phyloP scores from a whole-genome alignment of 1,140 invertebrate genomes.

The Cephus cinctus region DNA sequence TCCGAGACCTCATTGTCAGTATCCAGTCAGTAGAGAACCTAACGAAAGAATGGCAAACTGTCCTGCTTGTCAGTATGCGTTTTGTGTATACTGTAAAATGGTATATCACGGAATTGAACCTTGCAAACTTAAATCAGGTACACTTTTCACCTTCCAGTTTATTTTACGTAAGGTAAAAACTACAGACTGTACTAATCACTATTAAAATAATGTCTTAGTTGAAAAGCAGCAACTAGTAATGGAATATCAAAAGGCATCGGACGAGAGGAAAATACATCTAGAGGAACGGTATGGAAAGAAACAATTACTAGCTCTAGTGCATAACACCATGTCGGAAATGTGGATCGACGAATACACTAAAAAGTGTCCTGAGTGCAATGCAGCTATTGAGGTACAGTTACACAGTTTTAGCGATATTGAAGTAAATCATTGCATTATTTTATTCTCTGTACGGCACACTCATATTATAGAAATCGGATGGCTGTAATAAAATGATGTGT shows the following conservation, averaged over 20 bases:
- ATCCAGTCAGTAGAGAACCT: constrained; percentile 60
- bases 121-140: constrained; percentile 59
- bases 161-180: constrained; percentile 3
- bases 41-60: constrained; percentile 62
- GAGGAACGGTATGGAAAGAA: constrained; percentile 63
- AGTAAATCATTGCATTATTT: too few relatives aligned
- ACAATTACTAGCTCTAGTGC: constrained; percentile 57
- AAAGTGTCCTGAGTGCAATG: constrained; percentile 64
- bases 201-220: too few relatives aligned
- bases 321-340: constrained; percentile 58
- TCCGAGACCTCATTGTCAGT: constrained; percentile 62
- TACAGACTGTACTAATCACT: constrained; percentile 14
- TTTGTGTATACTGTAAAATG: constrained; percentile 66
- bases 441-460: too few relatives aligned
- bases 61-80: constrained; percentile 62
- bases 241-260: constrained; percentile 56
- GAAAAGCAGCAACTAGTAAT: constrained; percentile 56
- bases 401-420: too few relatives aligned
- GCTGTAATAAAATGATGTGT: constrained; percentile 75
- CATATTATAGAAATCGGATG: constrained; percentile 64
- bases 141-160: constrained; percentile 5
- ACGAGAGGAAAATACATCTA: constrained; percentile 48
- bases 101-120: constrained; percentile 69
- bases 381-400: constrained; percentile 63
- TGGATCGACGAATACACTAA: constrained; percentile 65